A percentile compares a stretch with the other conserved stretches of the same genome.
Conservation (phyloP, 2,888 invertebrate genomes). For the Nymphalis urticae region DNA sequence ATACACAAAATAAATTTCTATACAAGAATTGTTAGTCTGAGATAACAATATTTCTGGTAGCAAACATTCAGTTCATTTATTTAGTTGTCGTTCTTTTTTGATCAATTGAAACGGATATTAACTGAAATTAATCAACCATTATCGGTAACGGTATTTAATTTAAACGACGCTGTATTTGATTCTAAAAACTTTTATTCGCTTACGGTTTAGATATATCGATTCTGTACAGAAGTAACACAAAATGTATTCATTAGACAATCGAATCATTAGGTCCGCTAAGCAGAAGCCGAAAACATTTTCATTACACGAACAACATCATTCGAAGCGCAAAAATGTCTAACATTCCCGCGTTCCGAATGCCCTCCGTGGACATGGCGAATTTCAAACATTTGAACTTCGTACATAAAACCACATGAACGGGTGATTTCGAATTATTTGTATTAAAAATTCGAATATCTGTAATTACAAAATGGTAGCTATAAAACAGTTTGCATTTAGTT, state of each 20-base stretch:
- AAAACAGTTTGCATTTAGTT: slow-evolving; percentile 1
- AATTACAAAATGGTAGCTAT: background rate
- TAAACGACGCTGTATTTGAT: no score
- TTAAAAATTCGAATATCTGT: background rate
- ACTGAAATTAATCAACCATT: no score
- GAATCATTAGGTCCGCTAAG: slow-evolving; percentile 17
- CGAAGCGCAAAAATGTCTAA: slow-evolving; percentile 29
- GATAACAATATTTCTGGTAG: no score
- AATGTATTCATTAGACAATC: slow-evolving; percentile 21
- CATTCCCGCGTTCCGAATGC: slow-evolving; percentile 21
- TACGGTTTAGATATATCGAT: no score
- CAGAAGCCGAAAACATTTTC: slow-evolving; percentile 28
- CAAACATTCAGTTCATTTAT: no score
- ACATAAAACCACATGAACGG: slow-evolving; percentile 11
- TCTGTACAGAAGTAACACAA: slow-evolving; percentile 4
- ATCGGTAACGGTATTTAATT: no score
- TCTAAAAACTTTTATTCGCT: no score
- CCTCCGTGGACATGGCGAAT: slow-evolving; percentile 13
- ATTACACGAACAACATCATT: slow-evolving; percentile 29
- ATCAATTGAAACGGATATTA: no score
- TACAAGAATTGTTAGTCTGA: no score
- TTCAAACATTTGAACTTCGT: slow-evolving; percentile 17
- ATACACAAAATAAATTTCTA: no score
- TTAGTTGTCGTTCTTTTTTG: no score
- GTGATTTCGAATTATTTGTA: slow-evolving; percentile 15